A percentile compares a stretch with the other conserved stretches of the same genome.
These are phyloP conservation scores for Magallana gigas DNA, from an alignment of 1,140 invertebrate genomes.

Conservation along the genomic window DNA sequence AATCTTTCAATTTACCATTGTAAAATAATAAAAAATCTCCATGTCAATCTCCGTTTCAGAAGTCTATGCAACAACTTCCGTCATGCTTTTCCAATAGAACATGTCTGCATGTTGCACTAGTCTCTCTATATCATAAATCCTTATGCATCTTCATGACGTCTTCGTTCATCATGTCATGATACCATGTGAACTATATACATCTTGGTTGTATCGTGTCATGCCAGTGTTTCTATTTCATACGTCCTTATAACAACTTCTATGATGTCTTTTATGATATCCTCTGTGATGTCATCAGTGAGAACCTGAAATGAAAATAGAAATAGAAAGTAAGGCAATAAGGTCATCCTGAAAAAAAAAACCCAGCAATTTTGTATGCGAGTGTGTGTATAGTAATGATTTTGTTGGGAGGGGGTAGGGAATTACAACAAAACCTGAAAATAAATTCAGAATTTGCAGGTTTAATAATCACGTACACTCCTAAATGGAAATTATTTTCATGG, in stretches of 20 bases:
- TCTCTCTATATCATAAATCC: not conserved
- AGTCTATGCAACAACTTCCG: not conserved
- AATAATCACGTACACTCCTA: too few relatives aligned
- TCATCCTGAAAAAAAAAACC: too few relatives aligned
- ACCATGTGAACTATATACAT: too few relatives aligned
- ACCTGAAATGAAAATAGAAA: not conserved
- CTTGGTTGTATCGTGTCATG: not conserved
- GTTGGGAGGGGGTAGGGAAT: too few relatives aligned
- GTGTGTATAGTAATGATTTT: too few relatives aligned
- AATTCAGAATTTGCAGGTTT: too few relatives aligned
- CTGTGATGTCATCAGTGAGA: conserved; percentile 5
- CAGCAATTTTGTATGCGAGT: too few relatives aligned
- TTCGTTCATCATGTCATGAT: not conserved
- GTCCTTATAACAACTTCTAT: conserved; percentile 14
- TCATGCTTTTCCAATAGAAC: not conserved
- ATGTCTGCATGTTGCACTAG: not conserved
- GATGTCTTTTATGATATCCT: conserved; percentile 22
- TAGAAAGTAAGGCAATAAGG: too few relatives aligned
- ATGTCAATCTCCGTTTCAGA: not conserved
- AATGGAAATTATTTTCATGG: too few relatives aligned
- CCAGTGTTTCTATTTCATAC: not conserved
- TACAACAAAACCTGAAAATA: too few relatives aligned
- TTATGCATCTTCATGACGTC: not conserved
- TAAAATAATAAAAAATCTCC: too few relatives aligned
- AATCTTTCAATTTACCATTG: too few relatives aligned